Evolutionary conservation across 1,140 invertebrate genomes (phyloP).

Genomic region (Nymphalis io): DNA sequence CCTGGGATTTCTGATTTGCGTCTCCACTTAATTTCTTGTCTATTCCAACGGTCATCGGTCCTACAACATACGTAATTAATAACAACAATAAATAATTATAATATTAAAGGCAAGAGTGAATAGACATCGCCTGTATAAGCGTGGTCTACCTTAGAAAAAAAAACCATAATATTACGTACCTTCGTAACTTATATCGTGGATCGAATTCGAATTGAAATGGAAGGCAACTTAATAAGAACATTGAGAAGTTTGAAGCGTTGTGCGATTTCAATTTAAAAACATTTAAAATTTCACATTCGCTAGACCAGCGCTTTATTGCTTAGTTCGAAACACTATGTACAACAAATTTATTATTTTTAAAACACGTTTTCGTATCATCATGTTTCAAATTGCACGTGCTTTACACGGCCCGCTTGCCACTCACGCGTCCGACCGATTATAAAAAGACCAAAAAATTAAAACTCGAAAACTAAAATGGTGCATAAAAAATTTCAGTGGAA

Average conservation of each 20-base stretch:
- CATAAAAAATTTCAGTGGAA: slow-evolving; percentile 5
- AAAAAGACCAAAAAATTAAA: slow-evolving; percentile 13
- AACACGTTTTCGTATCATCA: slow-evolving; percentile 12
- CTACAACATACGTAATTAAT: no score
- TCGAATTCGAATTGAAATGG: neutral
- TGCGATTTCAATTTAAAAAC: slow-evolving; percentile 4
- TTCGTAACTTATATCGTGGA: neutral
- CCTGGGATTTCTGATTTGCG: no score
- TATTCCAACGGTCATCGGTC: no score
- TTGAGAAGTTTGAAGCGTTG: neutral
- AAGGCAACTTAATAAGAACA: neutral
- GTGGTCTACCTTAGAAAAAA: no score
- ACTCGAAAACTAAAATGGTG: slow-evolving; percentile 8
- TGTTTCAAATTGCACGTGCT: slow-evolving; percentile 12
- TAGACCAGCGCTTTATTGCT: neutral
- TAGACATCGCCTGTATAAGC: no score
- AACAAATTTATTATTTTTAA: slow-evolving; percentile 13
- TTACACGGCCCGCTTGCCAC: slow-evolving; percentile 14
- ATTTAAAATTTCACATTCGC: neutral
- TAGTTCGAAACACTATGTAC: slow-evolving; percentile 11
- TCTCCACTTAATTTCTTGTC: no score
- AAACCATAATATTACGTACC: no score
- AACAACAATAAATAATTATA: no score
- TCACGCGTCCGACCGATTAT: slow-evolving; percentile 13
- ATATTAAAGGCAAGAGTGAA: no score